phyloP scores from a whole-genome alignment of 2,797 vertebrate species.

The Pseudomugil tenellus region DNA sequence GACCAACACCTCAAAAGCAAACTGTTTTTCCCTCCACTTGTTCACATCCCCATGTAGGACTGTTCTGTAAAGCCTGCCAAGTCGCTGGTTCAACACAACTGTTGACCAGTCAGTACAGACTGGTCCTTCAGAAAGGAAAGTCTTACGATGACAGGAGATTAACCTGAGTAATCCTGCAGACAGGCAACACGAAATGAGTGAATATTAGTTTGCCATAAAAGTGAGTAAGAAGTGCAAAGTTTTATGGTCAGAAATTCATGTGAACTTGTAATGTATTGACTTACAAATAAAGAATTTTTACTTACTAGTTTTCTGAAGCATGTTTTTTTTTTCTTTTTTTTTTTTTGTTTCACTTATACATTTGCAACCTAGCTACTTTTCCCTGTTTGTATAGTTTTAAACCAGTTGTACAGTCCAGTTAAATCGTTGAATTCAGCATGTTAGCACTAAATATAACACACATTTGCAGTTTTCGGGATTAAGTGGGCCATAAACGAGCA shows the following conservation, averaged over 20 bases:
- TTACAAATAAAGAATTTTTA: neutral
- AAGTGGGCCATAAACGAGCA: neutral
- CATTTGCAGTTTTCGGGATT: neutral
- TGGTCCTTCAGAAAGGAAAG: neutral
- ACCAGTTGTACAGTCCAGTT: no score
- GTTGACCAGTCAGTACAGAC: neutral
- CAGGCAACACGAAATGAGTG: neutral
- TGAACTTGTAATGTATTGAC: no score
- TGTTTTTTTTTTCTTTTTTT: neutral
- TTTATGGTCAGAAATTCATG: neutral
- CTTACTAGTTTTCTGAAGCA: no score
- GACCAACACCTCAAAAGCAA: neutral
- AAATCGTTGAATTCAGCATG: neutral
- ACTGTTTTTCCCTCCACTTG: neutral
- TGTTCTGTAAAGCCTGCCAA: neutral
- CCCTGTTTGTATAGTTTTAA: neutral
- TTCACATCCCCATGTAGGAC: neutral
- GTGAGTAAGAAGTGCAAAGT: neutral
- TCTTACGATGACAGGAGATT: neutral
- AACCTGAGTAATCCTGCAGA: no score
- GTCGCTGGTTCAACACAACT: neutral
- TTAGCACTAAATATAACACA: neutral
- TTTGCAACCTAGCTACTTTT: neutral
- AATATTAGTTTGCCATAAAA: neutral
- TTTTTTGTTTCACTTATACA: neutral